Base-by-base conservation (phyloP, 2,113 vertebrate species). In the Bubo scandiacus region DNA sequence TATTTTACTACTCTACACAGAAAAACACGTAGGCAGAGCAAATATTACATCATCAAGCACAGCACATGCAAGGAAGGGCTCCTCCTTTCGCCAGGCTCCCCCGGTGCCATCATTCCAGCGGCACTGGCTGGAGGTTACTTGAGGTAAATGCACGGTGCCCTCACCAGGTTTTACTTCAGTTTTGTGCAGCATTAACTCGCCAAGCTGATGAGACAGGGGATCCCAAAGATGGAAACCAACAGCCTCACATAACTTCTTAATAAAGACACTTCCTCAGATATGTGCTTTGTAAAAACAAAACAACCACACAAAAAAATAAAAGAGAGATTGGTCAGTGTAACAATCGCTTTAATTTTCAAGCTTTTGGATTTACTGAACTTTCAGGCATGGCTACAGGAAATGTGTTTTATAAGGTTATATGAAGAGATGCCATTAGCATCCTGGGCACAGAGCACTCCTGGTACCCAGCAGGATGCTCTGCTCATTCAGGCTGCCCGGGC, bases 391-490 rank as follows among this genome's bases (percentile, higher is more conserved):
- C 65, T 88, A 62, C 11, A 17, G 36, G 38, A 38, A 40, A 58
- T 0, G 3, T 5, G 40, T 29, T 86, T n/a, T n/a, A 17, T n/a
- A 49, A 81, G 29, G 45, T 25, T 63, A 27, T 7, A 47, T 2
- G 7, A 38, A 73, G 67, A 66, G 57, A 59, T 7, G 5, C 45
- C 55, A 17, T 32, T 20, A 0, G 1, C 32, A 30, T 7, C 12
- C 30, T 15, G 15, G 58, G 55, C 0, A 2, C 2, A 2, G 30
- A 34, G 26, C 42, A 3, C 18, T 45, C 29, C 57, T 15, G 5
- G 36, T 43, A 40, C 11, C 18, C 3, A 0, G 36, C 17, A 18
- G 77, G 62, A 59, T 38, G 82, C 52, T 81, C 74, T 21, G 58
- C 43, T 52, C 2, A 4, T 22, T 57, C 74, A 47, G 57, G 29